phyloP scores from a whole-genome alignment of 2,113 vertebrate species.

The Pseudolaguvia tuberculata region DNA sequence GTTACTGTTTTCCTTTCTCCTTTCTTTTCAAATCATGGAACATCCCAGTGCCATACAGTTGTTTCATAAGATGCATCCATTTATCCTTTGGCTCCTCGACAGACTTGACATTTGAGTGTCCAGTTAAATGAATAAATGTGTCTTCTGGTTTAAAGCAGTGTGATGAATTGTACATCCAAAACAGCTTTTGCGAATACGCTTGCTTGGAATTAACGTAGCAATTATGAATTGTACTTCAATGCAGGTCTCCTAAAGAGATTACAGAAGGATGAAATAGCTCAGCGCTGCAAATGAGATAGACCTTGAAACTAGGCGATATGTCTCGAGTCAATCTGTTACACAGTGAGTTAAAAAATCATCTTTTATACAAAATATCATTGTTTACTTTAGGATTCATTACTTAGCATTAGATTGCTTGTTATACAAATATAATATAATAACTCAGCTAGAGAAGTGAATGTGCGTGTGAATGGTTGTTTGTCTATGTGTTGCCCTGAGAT shows the following conservation, averaged over 20 bases:
- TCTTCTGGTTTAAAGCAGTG: conserved; percentile 12
- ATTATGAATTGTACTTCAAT: conserved; percentile 26
- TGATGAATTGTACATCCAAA: conserved; percentile 29
- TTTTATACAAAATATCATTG: too few relatives aligned
- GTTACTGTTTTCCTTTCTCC: neutral
- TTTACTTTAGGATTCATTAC: too few relatives aligned
- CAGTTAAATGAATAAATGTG: conserved; percentile 40
- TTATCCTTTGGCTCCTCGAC: conserved; percentile 13
- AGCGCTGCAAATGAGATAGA: conserved; percentile 23
- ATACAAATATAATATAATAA: too few relatives aligned
- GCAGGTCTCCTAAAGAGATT: neutral
- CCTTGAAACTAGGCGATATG: conserved; percentile 16
- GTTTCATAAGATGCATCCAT: conserved; percentile 7
- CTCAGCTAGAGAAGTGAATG: too few relatives aligned
- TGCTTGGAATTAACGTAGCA: conserved; percentile 6
- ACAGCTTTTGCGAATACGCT: conserved; percentile 22
- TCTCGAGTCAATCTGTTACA: neutral
- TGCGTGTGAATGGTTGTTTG: too few relatives aligned
- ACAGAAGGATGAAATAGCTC: conserved; percentile 21
- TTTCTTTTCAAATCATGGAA: conserved; percentile 12
- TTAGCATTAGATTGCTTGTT: too few relatives aligned
- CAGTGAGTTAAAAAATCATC: neutral
- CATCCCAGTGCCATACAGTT: neutral
- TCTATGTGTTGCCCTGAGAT: too few relatives aligned
- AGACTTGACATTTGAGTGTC: conserved; percentile 4